These are phyloP conservation scores for Oreochromis grahami DNA, from an alignment of 2,797 vertebrate species.

Conservation along the genomic window DNA sequence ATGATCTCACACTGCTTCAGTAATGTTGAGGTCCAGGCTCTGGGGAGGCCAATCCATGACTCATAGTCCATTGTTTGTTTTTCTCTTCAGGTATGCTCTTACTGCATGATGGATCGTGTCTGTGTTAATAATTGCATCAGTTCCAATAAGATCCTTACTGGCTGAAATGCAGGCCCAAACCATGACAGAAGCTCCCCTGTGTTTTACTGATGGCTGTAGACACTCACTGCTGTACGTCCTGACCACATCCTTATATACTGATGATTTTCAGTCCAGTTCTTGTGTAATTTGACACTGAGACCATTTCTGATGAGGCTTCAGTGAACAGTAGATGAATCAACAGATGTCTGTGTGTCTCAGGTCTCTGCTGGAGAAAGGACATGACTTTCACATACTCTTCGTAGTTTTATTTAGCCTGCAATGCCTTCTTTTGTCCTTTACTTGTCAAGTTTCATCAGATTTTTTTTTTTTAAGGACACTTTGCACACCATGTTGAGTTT, in stretches of 20 bases:
- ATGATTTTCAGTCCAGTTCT: neutral
- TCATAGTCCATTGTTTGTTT: neutral
- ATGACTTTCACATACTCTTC: neutral
- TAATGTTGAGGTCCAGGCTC: neutral
- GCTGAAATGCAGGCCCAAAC: neutral
- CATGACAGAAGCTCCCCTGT: neutral
- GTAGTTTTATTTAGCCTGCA: neutral
- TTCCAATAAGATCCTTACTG: neutral
- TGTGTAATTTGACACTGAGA: neutral
- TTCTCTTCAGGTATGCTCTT: neutral
- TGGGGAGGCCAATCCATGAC: neutral
- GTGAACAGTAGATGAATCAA: neutral
- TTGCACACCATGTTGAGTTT: neutral
- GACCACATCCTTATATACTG: neutral
- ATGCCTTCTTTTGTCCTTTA: neutral
- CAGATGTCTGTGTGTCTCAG: neutral
- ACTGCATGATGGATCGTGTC: neutral
- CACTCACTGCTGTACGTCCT: neutral
- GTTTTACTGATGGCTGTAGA: neutral
- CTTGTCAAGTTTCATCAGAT: neutral
- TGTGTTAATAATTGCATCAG: neutral
- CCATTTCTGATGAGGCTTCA: neutral
- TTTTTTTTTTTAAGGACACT: neutral
- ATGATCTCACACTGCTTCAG: neutral
- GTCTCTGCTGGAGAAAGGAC: neutral